A percentile compares a stretch with the other conserved stretches of the same genome.
Conservation (phyloP, 2,888 invertebrate species). For the Drosophila acutilabella region DNA sequence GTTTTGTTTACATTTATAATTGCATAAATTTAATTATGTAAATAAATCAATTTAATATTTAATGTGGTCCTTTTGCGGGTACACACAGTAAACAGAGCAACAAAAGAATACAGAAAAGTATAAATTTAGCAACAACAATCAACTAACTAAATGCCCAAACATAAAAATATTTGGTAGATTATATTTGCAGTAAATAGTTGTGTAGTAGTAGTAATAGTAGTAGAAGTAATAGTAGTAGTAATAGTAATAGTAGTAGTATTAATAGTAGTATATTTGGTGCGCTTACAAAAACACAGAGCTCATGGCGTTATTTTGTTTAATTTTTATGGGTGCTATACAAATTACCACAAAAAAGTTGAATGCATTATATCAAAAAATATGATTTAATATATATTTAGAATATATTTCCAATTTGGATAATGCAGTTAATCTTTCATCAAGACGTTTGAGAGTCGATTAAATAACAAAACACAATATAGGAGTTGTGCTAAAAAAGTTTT, state of each 20-base stretch:
- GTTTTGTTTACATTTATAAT: constrained; percentile 75
- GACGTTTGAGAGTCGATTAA: constrained; percentile 59
- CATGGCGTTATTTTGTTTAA: constrained; percentile 31
- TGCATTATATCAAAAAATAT: constrained; percentile 72
- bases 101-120: constrained; percentile 1
- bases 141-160: constrained; percentile 59
- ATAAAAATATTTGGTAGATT: constrained; percentile 49
- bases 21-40: constrained; percentile 77
- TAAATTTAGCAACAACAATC: constrained; percentile 41
- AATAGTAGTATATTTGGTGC: constrained; percentile 53
- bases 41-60: constrained; percentile 74
- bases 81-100: constrained; percentile 22
- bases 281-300: constrained; percentile 76
- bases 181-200: constrained; percentile 39
- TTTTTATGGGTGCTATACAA: constrained; percentile 78
- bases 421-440: constrained; percentile 44
- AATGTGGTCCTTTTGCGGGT: constrained; percentile 49
- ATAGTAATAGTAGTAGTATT: constrained; percentile 28
- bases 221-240: constrained; percentile 18
- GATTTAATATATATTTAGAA: constrained; percentile 68
- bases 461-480: constrained; percentile 75
- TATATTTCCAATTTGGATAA: constrained; percentile 41
- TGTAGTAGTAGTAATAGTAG: constrained; percentile 18
- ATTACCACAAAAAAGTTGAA: constrained; percentile 81
- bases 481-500: constrained; percentile 68